Evolutionary conservation across 1,140 invertebrate genomes (phyloP).

Genomic region (Caenorhabditis remanei): DNA sequence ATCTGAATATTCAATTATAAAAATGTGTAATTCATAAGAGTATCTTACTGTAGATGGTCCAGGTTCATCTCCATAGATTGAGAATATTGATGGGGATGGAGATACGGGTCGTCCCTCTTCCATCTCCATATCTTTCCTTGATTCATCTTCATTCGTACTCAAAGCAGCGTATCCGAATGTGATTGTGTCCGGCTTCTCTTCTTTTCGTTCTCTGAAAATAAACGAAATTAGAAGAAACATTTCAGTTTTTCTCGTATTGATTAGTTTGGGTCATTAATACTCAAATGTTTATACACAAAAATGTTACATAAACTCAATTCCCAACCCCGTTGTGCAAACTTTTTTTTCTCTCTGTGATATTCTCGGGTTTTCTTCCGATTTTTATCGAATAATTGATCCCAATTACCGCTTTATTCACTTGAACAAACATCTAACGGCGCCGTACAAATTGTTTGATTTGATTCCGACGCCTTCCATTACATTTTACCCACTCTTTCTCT

Average conservation of each 20-base stretch:
- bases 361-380: not conserved
- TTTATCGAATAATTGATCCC: constrained; percentile 50
- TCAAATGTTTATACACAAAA: too few relatives aligned
- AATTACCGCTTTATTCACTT: constrained; percentile 47
- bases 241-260: not conserved
- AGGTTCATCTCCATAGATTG: constrained; percentile 54
- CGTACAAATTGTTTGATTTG: constrained; percentile 46
- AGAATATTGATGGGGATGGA: constrained; percentile 50
- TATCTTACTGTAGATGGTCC: constrained; percentile 27
- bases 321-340: too few relatives aligned
- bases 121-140: constrained; percentile 23
- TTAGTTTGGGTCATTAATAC: too few relatives aligned
- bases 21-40: not conserved
- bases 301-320: not conserved
- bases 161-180: constrained; percentile 53
- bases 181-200: constrained; percentile 3
- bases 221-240: not conserved
- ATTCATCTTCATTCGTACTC: constrained; percentile 41
- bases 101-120: constrained; percentile 33
- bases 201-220: constrained; percentile 41
- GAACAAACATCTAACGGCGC: not conserved
- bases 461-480: constrained; percentile 21
- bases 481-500: not conserved
- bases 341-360: not conserved
- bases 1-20: constrained; percentile 18